Evolutionary conservation across 2,113 vertebrate species (phyloP).

Genomic region (Muscicapa adusta): DNA sequence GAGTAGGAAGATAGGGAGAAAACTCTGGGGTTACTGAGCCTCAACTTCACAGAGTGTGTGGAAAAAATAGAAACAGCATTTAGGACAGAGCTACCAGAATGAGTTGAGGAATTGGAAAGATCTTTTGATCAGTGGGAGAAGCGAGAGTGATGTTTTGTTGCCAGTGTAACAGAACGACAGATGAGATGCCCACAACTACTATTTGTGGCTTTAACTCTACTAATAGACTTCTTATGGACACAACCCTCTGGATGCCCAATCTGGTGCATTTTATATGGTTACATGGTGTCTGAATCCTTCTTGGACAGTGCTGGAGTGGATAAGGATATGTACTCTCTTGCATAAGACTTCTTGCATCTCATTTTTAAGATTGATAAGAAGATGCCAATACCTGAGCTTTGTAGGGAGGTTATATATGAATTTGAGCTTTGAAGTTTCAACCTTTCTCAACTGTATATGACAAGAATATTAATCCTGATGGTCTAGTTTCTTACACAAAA

Average conservation of each 20-base stretch:
- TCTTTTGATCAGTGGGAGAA: not conserved
- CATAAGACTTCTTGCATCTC: not conserved
- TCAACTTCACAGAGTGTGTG: not conserved
- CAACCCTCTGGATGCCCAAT: not conserved
- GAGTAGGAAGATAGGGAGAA: not conserved
- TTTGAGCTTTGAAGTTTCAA: conserved; percentile 33
- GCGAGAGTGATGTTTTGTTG: not conserved
- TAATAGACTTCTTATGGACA: not conserved
- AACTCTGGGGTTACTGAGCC: not conserved
- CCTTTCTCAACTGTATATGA: not conserved
- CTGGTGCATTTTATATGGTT: not conserved
- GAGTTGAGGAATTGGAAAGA: not conserved
- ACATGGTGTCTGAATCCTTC: not conserved
- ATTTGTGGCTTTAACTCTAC: not conserved
- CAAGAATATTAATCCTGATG: not conserved
- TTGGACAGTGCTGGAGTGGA: not conserved
- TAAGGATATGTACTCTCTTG: not conserved
- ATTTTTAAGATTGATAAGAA: not conserved
- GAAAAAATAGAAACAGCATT: not conserved
- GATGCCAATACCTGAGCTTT: not conserved
- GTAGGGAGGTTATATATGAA: not conserved
- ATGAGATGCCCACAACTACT: not conserved
- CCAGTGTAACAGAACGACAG: not conserved
- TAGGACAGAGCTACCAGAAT: not conserved
- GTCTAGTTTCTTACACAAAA: conserved; percentile 6